These are phyloP conservation scores for Trachymyrmex cornetzi DNA, from an alignment of 1,140 invertebrate species.

Conservation along the genomic window DNA sequence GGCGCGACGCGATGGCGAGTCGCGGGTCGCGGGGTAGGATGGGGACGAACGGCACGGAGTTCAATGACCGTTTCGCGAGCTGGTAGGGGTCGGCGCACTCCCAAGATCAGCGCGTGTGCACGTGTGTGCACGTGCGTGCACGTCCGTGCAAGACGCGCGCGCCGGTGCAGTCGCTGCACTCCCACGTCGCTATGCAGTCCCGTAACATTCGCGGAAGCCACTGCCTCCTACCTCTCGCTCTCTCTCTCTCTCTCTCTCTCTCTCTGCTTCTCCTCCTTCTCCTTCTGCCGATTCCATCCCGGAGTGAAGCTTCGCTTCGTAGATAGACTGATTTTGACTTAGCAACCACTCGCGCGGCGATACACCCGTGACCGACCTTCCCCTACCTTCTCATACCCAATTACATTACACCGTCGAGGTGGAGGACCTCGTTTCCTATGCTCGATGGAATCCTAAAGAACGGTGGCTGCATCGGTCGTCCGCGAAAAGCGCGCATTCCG, in stretches of 20 bases:
- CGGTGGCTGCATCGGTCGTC: slow-evolving; percentile 4
- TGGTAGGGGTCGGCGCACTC: slow-evolving; percentile 85
- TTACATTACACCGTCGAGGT: slow-evolving; percentile 34
- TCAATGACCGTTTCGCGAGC: slow-evolving; percentile 81
- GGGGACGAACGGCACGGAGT: slow-evolving; percentile 78
- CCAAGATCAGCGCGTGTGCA: slow-evolving; percentile 78
- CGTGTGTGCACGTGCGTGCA: slow-evolving; percentile 68
- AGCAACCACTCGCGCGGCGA: slow-evolving; percentile 62
- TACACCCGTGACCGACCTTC: slow-evolving; percentile 70
- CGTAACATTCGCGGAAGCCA: slow-evolving; percentile 86
- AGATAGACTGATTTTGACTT: slow-evolving; percentile 72
- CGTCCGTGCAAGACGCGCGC: slow-evolving; percentile 74
- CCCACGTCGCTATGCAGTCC: slow-evolving; percentile 86
- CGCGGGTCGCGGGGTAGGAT: slow-evolving; percentile 50
- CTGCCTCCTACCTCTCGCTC: slow-evolving; percentile 55
- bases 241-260: slow-evolving; percentile 55
- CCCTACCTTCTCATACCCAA: slow-evolving; percentile 30
- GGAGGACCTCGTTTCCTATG: slow-evolving; percentile 59
- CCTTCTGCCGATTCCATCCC: slow-evolving; percentile 35
- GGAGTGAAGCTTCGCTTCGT: slow-evolving; percentile 45
- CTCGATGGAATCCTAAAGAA: slow-evolving; percentile 52
- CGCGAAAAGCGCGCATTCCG: slow-evolving; percentile 55
- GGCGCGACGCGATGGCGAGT: not conserved
- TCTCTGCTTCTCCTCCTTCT: slow-evolving; percentile 37
- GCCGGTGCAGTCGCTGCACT: slow-evolving; percentile 81